A percentile compares a stretch with the other conserved stretches of the same genome.
Evolutionary conservation across 2,113 vertebrate genomes (phyloP).

Genomic region (Lutjanus erythropterus): DNA sequence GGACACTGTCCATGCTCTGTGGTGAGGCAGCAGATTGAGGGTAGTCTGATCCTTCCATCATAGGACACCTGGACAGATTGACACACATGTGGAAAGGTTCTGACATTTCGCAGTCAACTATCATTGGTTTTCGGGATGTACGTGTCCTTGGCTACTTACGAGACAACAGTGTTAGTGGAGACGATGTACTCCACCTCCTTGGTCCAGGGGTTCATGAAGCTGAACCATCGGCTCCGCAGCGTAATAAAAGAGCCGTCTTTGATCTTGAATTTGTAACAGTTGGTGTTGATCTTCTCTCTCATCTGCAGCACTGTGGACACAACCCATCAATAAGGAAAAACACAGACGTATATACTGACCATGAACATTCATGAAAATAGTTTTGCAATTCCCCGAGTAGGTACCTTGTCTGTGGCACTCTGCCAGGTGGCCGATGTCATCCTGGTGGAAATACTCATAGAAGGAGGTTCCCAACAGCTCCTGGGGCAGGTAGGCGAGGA

Average conservation of each 20-base stretch:
- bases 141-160: slow-evolving; percentile 87
- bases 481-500: slow-evolving; percentile 97
- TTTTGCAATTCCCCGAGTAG: rapidly evolving
- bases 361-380: not conserved
- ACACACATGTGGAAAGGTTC: not conserved
- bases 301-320: slow-evolving; percentile 93
- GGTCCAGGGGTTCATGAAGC: slow-evolving; percentile 99
- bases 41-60: slow-evolving; percentile 92
- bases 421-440: slow-evolving; percentile 96
- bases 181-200: slow-evolving; percentile 99
- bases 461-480: slow-evolving; percentile 98
- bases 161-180: slow-evolving; percentile 97
- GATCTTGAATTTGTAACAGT: slow-evolving; percentile 99
- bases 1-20: slow-evolving; percentile 95
- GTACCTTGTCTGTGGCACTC: slow-evolving; percentile 98
- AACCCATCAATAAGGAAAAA: not conserved
- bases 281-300: slow-evolving; percentile 97
- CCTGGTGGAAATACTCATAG: slow-evolving; percentile 99
- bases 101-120: too few relatives aligned
- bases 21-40: slow-evolving; percentile 92
- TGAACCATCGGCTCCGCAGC: slow-evolving; percentile 97
- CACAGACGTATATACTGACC: not conserved
- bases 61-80: slow-evolving; percentile 62
- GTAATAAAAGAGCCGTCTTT: slow-evolving; percentile 99
- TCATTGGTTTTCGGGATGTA: not conserved